Evolutionary conservation across 2,113 vertebrate species (phyloP), one percentile per base, ranked within the genome.

Genomic region (Bubalus kerabau): DNA sequence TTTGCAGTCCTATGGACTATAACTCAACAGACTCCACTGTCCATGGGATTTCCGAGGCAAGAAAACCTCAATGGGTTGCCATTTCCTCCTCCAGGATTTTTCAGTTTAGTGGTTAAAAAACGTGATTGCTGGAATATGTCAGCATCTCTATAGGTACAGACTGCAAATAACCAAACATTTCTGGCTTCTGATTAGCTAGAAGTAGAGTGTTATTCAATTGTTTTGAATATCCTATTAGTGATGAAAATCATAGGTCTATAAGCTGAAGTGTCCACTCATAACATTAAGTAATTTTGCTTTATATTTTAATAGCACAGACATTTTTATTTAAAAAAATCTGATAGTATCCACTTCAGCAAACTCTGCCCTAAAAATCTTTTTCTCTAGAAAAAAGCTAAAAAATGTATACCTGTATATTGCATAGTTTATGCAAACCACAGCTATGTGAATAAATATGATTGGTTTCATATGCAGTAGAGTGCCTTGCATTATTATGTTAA

Each of bases 31-130:
- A 28, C 59, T 62, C 59, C 59, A 28, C 59, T 62, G 59, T 28
- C 59, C 59, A 62, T 62, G 59, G 59, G 28, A 30, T 30, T 62
- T 62, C 28, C 59, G 26, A 30, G 28, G 28, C 59, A 62, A 62
- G 26, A 14, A 30, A 28, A 62, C 26, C 28, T 6, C 2, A 2
- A 2, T 62, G 28, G 59, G 59, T 62, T 62, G 12, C 59, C 28
- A 2, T 62, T 62, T 62, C 59, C 26, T 62, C 26, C 13, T 62
- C 59, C 1, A 2, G 26, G 59, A 30, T 62, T 94, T 80, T 26
- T 87, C 26, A 87, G 43, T 60, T 90, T 60, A 84, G 26, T 83
- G 3, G 78, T 87, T 87, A n/a, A 92, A 97, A 96, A 97, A 83
- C 40, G 5, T 43, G 21, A 67, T 60, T 89, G 2, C 26, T 59